Base-by-base conservation (phyloP, 2,797 vertebrate species). In the Melanotaenia parkinsoni region DNA sequence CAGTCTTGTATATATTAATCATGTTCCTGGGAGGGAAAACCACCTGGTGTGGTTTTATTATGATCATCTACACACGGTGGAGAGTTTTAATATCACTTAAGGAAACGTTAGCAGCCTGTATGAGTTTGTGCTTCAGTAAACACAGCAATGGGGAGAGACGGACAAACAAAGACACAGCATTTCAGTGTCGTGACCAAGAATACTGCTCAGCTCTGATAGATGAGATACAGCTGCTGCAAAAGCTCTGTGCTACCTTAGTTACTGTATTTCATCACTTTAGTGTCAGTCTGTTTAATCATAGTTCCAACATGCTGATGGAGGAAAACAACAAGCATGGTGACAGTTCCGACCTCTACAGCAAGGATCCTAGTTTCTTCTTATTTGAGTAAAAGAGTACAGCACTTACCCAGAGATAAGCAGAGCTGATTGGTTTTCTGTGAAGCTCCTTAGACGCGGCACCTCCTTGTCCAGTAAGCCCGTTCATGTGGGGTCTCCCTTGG, bases 381-480 rank as follows among this genome's bases (percentile, higher is more conserved):
- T 76, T 58, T 6, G 54, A 85, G 82, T 82, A 77, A 58, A 74
- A 80, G 1, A 77, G 90, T 83, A 76, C 0, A 53, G 72, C 91
- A 97, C 97, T 98, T 95, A 99, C 97, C 95, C 93, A 87, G 94
- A 84, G 91, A 91, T 92, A 80, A 91, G 83, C 91, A 89, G 92
- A 90, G 93, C 92, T 91, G 94, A 92, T 86, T 94, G 91, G 58
- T 94, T 90, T 91, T 91, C 94, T 90, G 84, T 91, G 83, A 94
- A 96, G 74, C 95, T 95, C 94, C 96, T 97, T 91, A 99, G 93
- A 94, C 94, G 93, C 8, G 92, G 96, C 93, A 96, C 89, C 90
- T 96, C 95, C 95, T 95, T 91, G 57, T 94, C 94, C 5, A 91
- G 94, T 92, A 94, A 96, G 86, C 95, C 95, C 79, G 91, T 85